Evolutionary conservation across 2,797 vertebrate genomes (phyloP).

Genomic region (Sitta carolinensis): DNA sequence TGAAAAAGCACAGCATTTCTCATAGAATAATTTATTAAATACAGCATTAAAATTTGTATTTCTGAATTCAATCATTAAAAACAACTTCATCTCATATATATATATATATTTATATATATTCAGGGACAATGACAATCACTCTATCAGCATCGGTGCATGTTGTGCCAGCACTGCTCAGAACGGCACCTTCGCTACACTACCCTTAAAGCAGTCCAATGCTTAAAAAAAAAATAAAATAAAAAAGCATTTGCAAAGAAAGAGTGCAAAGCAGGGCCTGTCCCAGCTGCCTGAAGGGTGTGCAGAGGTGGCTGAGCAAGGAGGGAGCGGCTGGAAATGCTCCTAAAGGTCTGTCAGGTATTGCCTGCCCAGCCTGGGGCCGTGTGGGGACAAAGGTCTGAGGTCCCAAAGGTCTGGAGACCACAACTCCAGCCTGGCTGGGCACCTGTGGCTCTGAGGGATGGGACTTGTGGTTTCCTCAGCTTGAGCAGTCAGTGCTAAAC

Average conservation of each 20-base stretch:
- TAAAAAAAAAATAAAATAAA: neutral
- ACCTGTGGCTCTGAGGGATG: neutral
- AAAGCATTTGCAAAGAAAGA: slow-evolving; percentile 49
- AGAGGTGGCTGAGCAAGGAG: neutral
- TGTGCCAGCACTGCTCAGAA: slow-evolving; percentile 22
- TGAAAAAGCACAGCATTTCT: slow-evolving; percentile 45
- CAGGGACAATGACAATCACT: slow-evolving; percentile 23
- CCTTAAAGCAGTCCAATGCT: slow-evolving; percentile 39
- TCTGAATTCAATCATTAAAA: slow-evolving; percentile 60
- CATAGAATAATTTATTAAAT: slow-evolving; percentile 76
- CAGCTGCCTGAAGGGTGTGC: neutral
- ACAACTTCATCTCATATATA: slow-evolving; percentile 51
- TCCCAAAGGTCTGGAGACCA: neutral
- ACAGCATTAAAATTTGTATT: slow-evolving; percentile 68
- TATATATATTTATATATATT: slow-evolving; percentile 34
- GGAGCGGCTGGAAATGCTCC: neutral
- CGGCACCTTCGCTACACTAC: neutral
- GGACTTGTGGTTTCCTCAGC: neutral
- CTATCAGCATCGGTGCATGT: neutral
- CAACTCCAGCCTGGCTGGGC: neutral
- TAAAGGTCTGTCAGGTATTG: neutral
- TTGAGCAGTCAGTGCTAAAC: neutral
- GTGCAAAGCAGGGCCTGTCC: slow-evolving; percentile 42
- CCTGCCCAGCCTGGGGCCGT: neutral
- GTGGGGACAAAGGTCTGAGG: neutral